Base-by-base conservation (phyloP, 2,888 invertebrate species). In the Hololepta plana region DNA sequence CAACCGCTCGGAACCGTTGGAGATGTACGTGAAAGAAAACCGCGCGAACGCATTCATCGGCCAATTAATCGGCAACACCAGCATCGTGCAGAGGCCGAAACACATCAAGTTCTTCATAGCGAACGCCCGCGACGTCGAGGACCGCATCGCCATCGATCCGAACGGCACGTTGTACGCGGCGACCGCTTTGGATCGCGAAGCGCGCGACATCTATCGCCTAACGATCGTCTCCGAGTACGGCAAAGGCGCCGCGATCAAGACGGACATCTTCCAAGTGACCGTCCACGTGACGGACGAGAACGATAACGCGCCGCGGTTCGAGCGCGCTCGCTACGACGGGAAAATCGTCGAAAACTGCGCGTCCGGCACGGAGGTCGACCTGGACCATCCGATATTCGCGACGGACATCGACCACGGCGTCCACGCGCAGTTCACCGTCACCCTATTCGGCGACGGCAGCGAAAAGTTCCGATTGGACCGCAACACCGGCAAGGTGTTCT, bases 261-360 rank as follows among this genome's bases (percentile, higher is more conserved):
- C 73, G 24, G 77, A 75, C 2, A 72, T 80, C 29, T 81, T 79
- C 44, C 81, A 80, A 62, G 74, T 81, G 1, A 73, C 71, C 7
- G 64, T 87, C 15, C 59, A 71, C 28, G 81, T 87, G 1, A 77
- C 80, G 32, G 87, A 88, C 45, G 80, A 80, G 33, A 87, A 88
- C 43, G 87, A 87, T 43, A 85, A 85, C 43, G 65, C 82, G 3
- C 90, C 91, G 1, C 51, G 67, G 30, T 90, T 91, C 47, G 72
- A 74, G 35, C 54, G 65, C 7, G 45, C 63, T 1, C 49, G 59
- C 2, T 90, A 85, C 46, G 75, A 80, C 40, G 82, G 84, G 2
- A 61, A 64, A 32, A 72, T 91, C 9, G 55, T 59, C 21, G 90
- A 91, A 55, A 85, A 90, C 49, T 70, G 79, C 15, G 57, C 58